phyloP scores from a whole-genome alignment of 2,113 vertebrate genomes.

The Illadopsis cleaveri region DNA sequence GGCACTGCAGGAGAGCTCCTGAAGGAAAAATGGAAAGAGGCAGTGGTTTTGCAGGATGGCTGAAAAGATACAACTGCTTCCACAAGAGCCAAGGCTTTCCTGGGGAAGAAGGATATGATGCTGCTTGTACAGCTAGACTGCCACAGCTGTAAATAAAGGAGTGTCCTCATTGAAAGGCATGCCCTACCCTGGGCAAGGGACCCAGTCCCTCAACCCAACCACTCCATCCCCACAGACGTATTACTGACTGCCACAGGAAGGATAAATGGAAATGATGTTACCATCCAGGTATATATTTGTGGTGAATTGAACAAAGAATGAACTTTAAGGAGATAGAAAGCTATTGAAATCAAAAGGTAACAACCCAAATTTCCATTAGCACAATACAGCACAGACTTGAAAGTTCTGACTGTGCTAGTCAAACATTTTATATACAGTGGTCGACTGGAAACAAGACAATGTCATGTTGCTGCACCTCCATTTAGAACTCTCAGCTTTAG shows the following conservation, averaged over 20 bases:
- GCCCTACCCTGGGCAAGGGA: neutral
- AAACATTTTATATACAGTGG: neutral
- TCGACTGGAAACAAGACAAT: neutral
- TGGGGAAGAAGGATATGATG: rapidly evolving
- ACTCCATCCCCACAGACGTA: neutral
- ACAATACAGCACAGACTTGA: neutral
- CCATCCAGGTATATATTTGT: neutral
- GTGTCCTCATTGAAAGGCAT: neutral
- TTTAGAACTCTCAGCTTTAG: neutral
- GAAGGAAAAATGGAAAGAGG: neutral
- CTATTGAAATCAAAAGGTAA: neutral
- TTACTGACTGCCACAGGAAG: neutral
- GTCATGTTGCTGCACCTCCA: neutral
- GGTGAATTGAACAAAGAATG: neutral
- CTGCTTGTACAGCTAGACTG: neutral
- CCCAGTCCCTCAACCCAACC: neutral
- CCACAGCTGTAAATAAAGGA: neutral
- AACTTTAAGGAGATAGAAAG: neutral
- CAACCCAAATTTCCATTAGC: neutral
- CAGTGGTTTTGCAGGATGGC: neutral
- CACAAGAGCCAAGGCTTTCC: neutral
- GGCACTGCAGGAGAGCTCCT: neutral
- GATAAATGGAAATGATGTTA: neutral
- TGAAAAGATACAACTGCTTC: neutral
- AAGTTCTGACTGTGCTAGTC: neutral